phyloP scores from a whole-genome alignment of 2,797 vertebrate species.

The Coccyzus lansbergi region DNA sequence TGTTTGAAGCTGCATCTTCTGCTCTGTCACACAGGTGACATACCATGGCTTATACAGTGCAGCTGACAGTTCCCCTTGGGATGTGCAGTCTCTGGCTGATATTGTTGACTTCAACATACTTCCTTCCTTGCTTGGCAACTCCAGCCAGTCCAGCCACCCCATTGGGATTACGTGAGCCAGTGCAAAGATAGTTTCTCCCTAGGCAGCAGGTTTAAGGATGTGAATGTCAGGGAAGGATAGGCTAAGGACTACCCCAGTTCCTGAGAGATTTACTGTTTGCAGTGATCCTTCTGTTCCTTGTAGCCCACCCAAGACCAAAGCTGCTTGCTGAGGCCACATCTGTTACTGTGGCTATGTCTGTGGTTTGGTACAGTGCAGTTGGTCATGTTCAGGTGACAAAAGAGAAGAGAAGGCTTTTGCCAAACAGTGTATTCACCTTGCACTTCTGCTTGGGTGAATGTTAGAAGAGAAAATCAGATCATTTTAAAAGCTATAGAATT shows the following conservation, averaged over 20 bases:
- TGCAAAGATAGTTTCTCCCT: not conserved
- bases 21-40: not conserved
- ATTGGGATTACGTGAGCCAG: not conserved
- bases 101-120: not conserved
- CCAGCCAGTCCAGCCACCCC: not conserved
- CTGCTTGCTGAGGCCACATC: not conserved
- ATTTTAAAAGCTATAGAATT: not conserved
- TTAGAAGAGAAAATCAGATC: not conserved
- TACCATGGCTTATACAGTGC: not conserved
- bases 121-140: not conserved
- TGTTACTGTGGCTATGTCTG: rapidly evolving
- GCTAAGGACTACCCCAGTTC: not conserved
- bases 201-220: rapidly evolving
- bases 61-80: not conserved
- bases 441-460: not conserved
- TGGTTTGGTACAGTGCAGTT: rapidly evolving
- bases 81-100: not conserved
- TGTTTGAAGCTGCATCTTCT: not conserved
- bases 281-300: not conserved
- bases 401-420: not conserved
- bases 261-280: not conserved
- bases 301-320: no score
- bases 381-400: rapidly evolving
- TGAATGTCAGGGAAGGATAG: not conserved
- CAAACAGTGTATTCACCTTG: not conserved